These are phyloP conservation scores for Sinotaia quadrata DNA, from an alignment of 2,888 invertebrate genomes.

Conservation along the genomic window DNA sequence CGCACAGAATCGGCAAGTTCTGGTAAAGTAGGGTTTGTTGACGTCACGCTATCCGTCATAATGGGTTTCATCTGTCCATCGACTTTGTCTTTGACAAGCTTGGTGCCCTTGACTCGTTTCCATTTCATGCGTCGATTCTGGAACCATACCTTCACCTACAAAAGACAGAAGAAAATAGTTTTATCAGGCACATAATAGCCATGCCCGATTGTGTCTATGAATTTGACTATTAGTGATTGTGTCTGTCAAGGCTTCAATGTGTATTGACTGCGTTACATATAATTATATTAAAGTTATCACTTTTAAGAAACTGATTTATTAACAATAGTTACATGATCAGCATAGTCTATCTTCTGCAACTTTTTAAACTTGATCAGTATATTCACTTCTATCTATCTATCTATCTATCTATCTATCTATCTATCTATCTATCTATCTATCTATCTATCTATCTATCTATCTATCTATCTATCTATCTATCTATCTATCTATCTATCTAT, in stretches of 20 bases:
- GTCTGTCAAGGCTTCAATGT: neutral
- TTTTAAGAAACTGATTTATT: too few species aligned
- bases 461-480: neutral
- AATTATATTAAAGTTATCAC: too few species aligned
- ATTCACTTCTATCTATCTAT: neutral
- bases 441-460: neutral
- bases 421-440: neutral
- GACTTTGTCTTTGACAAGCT: slow-evolving; percentile 68
- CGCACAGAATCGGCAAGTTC: neutral
- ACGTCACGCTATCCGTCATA: slow-evolving; percentile 55
- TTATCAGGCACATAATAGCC: neutral
- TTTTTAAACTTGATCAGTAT: too few species aligned
- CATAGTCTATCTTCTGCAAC: too few species aligned
- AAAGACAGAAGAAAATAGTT: neutral
- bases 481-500: neutral
- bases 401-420: slow-evolving; percentile 1
- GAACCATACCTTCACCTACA: slow-evolving; percentile 71
- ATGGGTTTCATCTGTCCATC: slow-evolving; percentile 68
- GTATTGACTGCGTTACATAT: neutral
- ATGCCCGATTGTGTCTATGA: too few species aligned
- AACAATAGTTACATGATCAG: too few species aligned
- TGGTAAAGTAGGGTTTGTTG: slow-evolving; percentile 34
- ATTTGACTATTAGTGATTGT: too few species aligned
- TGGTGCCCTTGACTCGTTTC: slow-evolving; percentile 69
- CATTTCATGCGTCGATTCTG: slow-evolving; percentile 71